A percentile compares a stretch with the other conserved stretches of the same genome.
These are phyloP conservation scores for Pteronura brasiliensis DNA, from an alignment of 2,113 vertebrate genomes.

Conservation along the genomic window DNA sequence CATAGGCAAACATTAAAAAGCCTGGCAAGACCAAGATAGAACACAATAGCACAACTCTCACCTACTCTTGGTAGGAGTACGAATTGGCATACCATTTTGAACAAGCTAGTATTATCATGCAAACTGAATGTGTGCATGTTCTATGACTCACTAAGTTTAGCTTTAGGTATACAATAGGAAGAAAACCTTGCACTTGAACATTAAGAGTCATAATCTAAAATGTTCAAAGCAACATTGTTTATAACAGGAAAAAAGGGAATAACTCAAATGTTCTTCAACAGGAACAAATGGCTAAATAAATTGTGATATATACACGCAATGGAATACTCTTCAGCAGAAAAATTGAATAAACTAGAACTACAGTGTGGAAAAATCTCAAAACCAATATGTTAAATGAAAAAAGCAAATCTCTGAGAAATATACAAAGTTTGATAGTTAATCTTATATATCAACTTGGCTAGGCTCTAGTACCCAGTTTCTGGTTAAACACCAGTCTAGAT, in stretches of 20 bases:
- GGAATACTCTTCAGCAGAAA: background rate
- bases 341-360: background rate
- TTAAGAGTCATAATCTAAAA: background rate
- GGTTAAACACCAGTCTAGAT: background rate
- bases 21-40: background rate
- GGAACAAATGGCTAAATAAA: background rate
- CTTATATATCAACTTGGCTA: background rate
- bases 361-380: background rate
- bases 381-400: background rate
- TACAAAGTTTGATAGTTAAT: background rate
- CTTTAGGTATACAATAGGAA: background rate
- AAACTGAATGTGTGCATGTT: background rate
- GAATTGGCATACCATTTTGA: background rate
- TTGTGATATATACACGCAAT: background rate
- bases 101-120: background rate
- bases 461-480: background rate
- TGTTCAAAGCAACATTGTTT: background rate
- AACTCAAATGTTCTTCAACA: background rate
- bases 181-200: background rate
- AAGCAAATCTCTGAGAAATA: background rate
- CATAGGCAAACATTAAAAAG: background rate
- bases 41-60: background rate
- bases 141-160: background rate
- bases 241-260: background rate
- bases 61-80: background rate